These are phyloP conservation scores for Hecatera dysodea DNA, from an alignment of 2,888 invertebrate species.

Conservation along the genomic window DNA sequence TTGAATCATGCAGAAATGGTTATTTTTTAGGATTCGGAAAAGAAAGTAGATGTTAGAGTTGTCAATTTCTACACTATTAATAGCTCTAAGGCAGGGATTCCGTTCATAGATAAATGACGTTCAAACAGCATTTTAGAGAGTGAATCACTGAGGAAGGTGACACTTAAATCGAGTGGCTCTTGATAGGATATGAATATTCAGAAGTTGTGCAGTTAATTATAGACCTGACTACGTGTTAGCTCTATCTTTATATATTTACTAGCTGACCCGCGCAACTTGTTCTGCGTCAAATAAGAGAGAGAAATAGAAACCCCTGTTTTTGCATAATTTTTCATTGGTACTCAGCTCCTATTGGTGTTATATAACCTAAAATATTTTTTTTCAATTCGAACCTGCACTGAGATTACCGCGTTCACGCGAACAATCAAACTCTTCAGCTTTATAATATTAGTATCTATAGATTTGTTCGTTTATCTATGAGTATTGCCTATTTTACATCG, in stretches of 20 bases:
- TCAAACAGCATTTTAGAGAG: conserved; percentile 38
- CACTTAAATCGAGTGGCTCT: conserved; percentile 29
- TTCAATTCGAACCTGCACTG: too few relatives aligned
- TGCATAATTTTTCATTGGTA: too few relatives aligned
- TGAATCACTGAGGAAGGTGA: conserved; percentile 33
- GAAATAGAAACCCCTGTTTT: too few relatives aligned
- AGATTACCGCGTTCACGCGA: too few relatives aligned
- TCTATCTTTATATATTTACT: not conserved
- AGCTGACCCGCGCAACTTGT: too few relatives aligned
- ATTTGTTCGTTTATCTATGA: not conserved
- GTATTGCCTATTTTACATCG: not conserved
- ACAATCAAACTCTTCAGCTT: too few relatives aligned
- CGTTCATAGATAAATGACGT: conserved; percentile 18
- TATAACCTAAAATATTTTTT: too few relatives aligned
- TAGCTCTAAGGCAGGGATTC: conserved; percentile 1
- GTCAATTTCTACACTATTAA: conserved; percentile 22
- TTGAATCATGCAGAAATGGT: conserved; percentile 10
- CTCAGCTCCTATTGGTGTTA: too few relatives aligned
- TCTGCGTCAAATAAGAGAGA: too few relatives aligned
- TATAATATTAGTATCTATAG: too few relatives aligned
- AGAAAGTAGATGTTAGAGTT: conserved; percentile 11
- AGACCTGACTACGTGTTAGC: conserved; percentile 12
- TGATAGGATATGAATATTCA: conserved; percentile 34
- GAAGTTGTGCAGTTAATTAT: conserved; percentile 8
- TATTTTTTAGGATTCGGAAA: not conserved